Evolutionary conservation across 2,113 vertebrate genomes (phyloP).

Genomic region (Alosa alosa): DNA sequence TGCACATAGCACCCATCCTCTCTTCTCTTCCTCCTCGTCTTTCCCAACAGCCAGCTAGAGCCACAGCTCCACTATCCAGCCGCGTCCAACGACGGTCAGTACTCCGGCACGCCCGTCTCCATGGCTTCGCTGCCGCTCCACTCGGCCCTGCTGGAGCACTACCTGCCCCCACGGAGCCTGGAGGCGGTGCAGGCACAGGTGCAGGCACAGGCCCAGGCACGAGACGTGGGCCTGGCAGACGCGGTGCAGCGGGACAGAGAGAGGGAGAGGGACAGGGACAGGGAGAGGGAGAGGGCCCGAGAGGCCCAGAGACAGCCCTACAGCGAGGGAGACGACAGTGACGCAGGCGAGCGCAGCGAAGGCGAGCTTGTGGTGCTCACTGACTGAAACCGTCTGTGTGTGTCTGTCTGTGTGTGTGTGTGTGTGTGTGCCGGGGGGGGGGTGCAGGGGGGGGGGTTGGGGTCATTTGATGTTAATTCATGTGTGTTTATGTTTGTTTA

Average conservation of each 20-base stretch:
- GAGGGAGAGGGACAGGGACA: constrained; percentile 49
- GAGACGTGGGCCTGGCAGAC: constrained; percentile 62
- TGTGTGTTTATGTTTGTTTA: neutral
- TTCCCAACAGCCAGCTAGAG: constrained; percentile 75
- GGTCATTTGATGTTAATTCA: neutral
- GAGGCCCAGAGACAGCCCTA: constrained; percentile 72
- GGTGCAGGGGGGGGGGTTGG: neutral
- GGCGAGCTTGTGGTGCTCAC: constrained; percentile 92
- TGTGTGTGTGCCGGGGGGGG: constrained; percentile 17
- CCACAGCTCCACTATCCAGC: constrained; percentile 77
- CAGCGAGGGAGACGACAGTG: constrained; percentile 89
- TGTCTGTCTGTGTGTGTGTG: constrained; percentile 35
- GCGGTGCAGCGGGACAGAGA: constrained; percentile 42
- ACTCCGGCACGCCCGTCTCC: constrained; percentile 71
- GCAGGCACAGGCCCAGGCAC: constrained; percentile 10
- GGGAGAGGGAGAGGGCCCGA: constrained; percentile 43
- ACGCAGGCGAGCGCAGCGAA: constrained; percentile 85
- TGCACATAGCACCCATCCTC: neutral
- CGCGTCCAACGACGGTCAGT: constrained; percentile 75
- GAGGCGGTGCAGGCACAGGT: constrained; percentile 52
- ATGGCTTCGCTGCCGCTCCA: constrained; percentile 74
- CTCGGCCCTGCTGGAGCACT: constrained; percentile 81
- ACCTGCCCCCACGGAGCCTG: constrained; percentile 76
- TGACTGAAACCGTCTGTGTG: constrained; percentile 69
- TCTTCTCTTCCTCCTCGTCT: constrained; percentile 17